phyloP scores from a whole-genome alignment of 2,888 invertebrate genomes.

The Drosophila mimetica region DNA sequence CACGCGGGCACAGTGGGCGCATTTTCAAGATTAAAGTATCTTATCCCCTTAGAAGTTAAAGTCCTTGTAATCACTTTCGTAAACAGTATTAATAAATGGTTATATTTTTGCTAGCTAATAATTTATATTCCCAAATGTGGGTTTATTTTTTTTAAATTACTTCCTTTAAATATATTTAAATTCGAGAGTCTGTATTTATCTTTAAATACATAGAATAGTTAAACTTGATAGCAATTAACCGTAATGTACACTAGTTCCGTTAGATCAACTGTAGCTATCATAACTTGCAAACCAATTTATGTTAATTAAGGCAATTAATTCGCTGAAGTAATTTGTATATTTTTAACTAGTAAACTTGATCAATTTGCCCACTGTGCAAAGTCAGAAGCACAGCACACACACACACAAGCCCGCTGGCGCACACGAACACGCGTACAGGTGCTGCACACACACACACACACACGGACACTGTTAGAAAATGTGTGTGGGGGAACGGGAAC shows the following conservation, averaged over 20 bases:
- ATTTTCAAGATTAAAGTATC: neutral
- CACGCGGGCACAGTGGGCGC: slow-evolving; percentile 17
- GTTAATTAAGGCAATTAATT: slow-evolving; percentile 21
- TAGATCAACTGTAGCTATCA: slow-evolving; percentile 10
- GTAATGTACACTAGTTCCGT: neutral
- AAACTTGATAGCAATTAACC: neutral
- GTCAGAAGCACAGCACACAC: slow-evolving; percentile 34
- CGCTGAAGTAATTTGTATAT: neutral
- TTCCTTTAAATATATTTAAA: too few relatives aligned
- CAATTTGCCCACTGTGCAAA: slow-evolving; percentile 34
- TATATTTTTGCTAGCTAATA: too few relatives aligned
- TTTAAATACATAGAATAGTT: neutral
- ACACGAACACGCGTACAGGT: slow-evolving; percentile 36
- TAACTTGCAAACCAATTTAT: slow-evolving; percentile 4
- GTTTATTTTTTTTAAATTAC: too few relatives aligned
- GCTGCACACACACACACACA: slow-evolving; percentile 31
- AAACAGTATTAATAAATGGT: too few relatives aligned
- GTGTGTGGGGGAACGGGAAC: slow-evolving; percentile 76
- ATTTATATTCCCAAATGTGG: too few relatives aligned
- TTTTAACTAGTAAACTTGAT: neutral
- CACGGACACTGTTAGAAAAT: slow-evolving; percentile 40
- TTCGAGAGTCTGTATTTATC: too few relatives aligned
- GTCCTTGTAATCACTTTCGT: neutral
- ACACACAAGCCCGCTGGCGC: slow-evolving; percentile 2
- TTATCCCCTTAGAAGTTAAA: neutral